Base-by-base conservation (phyloP, 2,113 vertebrate species). In the Planiliza haematocheilus region DNA sequence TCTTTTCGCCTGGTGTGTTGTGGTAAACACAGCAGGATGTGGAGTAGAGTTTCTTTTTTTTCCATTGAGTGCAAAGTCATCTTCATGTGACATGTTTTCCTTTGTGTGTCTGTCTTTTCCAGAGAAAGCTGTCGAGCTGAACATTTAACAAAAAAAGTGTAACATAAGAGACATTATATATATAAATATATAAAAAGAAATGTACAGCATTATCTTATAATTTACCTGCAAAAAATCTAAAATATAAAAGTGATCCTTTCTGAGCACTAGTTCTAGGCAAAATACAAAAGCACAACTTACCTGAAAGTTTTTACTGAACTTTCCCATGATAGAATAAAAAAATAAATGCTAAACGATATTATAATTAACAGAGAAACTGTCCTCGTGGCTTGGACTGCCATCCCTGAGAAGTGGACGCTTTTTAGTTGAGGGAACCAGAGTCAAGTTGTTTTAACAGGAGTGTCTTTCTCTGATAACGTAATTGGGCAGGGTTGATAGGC, bases 241-340 rank as follows among this genome's bases (percentile, higher is more conserved):
- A 2, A 34, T 10, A n/a, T 14, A 30, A 46, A 34, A 43, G 4
- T 17, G n/a, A 50, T 41, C 4, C 7, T 43, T 38, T 57, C 8
- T 11, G 7, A 9, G 16, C 1, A 18, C 13, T 7, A 6, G 64
- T 50, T 39, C 1, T 4, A 8, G 0, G 10, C 0, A 46, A 45
- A 52, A 16, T 14, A 42, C 10, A 41, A 64, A 53, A 46, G 49
- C 2, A 24, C 7, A 48, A 59, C 91, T 77, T 78, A 92, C 91
- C 77, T 39, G 3, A 11, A 7, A 4, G 0, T 24, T 13, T 8
- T 4, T 8, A 13, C 14, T 0, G 72, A 8, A 7, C 17, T 0
- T 10, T 3, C 56, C 72, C 50, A 81, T 10, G 65, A 70, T 0
- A 90, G 6, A 7, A 79, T 0, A 11, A 75, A 74, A 39, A 75